These are phyloP conservation scores for Moxostoma hubbsi DNA, from an alignment of 2,797 vertebrate species.

Conservation along the genomic window DNA sequence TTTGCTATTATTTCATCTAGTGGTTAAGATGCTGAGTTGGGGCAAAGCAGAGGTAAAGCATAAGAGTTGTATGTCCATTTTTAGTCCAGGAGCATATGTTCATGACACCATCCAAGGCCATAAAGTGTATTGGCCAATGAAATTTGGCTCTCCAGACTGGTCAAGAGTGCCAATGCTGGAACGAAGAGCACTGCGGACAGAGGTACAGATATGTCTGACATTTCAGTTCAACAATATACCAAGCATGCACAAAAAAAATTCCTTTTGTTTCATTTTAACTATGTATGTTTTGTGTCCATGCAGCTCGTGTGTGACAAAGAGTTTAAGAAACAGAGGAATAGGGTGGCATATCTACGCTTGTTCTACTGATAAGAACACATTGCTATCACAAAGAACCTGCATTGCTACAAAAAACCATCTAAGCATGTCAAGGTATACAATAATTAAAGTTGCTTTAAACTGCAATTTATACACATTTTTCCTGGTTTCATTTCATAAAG, in stretches of 20 bases:
- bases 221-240: neutral
- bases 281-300: conserved; percentile 48
- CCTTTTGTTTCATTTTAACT: neutral
- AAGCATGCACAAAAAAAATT: too few species aligned
- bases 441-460: neutral
- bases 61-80: neutral
- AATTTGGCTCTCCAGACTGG: conserved; percentile 89
- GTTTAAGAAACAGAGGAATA: conserved; percentile 74
- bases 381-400: neutral
- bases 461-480: too few species aligned
- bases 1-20: too few species aligned
- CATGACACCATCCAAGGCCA: conserved; percentile 47
- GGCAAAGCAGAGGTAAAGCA: too few species aligned
- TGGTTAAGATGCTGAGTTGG: too few species aligned
- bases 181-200: conserved; percentile 74
- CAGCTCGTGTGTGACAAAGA: conserved; percentile 80
- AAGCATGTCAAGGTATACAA: neutral
- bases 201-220: conserved; percentile 66
- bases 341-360: conserved; percentile 82
- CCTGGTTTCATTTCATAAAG: too few species aligned
- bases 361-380: conserved; percentile 64
- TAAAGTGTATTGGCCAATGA: conserved; percentile 86
- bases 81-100: conserved; percentile 82
- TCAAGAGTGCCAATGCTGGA: conserved; percentile 70
- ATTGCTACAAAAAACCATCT: neutral